Evolutionary conservation across 1,140 invertebrate genomes (phyloP), one percentile per base, ranked within the genome.

Genomic region (Cydia amplana): DNA sequence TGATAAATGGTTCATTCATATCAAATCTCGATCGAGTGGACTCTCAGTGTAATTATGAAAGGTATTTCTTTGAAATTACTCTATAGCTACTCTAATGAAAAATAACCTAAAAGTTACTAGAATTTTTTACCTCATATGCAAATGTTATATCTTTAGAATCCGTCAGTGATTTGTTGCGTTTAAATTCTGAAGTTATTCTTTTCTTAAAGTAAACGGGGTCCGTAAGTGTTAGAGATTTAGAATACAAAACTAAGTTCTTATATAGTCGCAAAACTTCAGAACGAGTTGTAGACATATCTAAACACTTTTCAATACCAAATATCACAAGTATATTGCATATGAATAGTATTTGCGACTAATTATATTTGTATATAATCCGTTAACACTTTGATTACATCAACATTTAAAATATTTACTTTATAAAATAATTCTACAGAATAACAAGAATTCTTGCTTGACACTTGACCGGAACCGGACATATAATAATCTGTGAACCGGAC

Each of bases 91-190:
- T 20, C 6, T 32, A 4, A 32, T 32, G 6, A 20, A 18, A 60
- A 65, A 60, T 55, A 74, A 40, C 18, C 55, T 60, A 74, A 49
- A 73, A 23, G 40, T 43, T 23, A 28, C 1, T 60, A 46, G 63
- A 46, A 74, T 25, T 5, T 32, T 46, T 72, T 84, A 91, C 91
- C 95, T 95, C 91, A 87, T 92, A 95, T 74, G 94, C 94, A 86
- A 94, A 95, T 65, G 80, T 78, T 49, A 95, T 94, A 55, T 95
- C 93, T 79, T 94, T 87, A 65, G 85, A 74, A 76, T 93, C 88
- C 46, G 78, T 83, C 49, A 95, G 78, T 12, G 82, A 74, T 87
- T 94, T 94, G 84, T 95, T 95, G 73, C 90, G 92, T 79, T 90
- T 91, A 89, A 96, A 96, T 87, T 96, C 95, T 49, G 75, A 78